Evolutionary conservation across 2,888 invertebrate genomes (phyloP).

Genomic region (Drosophila birchii): DNA sequence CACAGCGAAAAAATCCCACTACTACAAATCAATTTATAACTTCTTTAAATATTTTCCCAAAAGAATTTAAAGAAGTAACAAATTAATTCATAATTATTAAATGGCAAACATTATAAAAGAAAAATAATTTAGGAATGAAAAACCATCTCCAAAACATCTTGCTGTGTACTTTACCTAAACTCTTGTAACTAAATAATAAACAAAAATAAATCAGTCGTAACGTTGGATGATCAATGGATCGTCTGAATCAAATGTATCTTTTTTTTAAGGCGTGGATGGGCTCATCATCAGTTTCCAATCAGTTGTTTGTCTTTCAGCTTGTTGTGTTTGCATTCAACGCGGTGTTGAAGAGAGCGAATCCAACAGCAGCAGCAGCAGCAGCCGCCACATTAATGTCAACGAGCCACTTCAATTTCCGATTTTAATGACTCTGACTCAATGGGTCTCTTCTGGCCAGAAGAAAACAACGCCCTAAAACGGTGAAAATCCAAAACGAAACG

Average conservation of each 20-base stretch:
- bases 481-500: slow-evolving; percentile 23
- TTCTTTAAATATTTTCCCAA: too few relatives aligned
- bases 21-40: not conserved
- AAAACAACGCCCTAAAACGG: slow-evolving; percentile 50
- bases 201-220: slow-evolving; percentile 23
- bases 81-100: not conserved
- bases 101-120: not conserved
- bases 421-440: slow-evolving; percentile 32
- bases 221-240: slow-evolving; percentile 13
- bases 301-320: slow-evolving; percentile 51
- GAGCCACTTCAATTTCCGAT: slow-evolving; percentile 33
- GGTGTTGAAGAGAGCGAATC: slow-evolving; percentile 1
- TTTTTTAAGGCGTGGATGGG: slow-evolving; percentile 16
- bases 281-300: slow-evolving; percentile 15
- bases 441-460: slow-evolving; percentile 11
- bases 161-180: not conserved
- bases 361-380: slow-evolving; percentile 12
- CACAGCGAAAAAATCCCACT: not conserved
- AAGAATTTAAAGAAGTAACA: not conserved
- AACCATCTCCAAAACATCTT: not conserved
- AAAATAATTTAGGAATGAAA: too few relatives aligned
- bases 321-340: slow-evolving; percentile 48
- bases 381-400: slow-evolving; percentile 36
- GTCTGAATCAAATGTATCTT: slow-evolving; percentile 29
- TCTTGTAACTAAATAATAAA: not conserved